These are phyloP conservation scores for Cyaniris semiargus DNA, from an alignment of 2,888 invertebrate species.

Conservation along the genomic window DNA sequence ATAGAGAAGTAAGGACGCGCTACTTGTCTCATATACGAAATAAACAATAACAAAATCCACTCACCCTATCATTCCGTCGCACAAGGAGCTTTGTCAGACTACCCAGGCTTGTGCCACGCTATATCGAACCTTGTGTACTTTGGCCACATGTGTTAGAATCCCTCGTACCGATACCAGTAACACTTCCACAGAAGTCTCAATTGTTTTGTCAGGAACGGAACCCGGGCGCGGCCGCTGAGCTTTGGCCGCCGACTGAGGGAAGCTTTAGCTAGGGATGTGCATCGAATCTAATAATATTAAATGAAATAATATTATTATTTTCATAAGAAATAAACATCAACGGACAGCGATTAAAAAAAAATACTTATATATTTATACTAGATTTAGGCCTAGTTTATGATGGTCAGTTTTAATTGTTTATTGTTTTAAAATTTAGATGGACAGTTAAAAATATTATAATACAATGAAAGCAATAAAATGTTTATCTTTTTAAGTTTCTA, in stretches of 20 bases:
- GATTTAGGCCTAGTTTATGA: no score
- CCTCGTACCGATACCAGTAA: slow-evolving; percentile 49
- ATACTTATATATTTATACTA: no score
- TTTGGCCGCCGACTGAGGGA: slow-evolving; percentile 60
- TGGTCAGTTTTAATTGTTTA: no score
- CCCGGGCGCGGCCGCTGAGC: slow-evolving; percentile 62
- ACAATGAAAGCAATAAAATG: no score
- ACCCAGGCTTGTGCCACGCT: slow-evolving; percentile 77
- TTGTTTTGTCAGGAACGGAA: slow-evolving; percentile 34
- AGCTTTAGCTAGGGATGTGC: slow-evolving; percentile 52
- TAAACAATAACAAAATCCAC: slow-evolving; percentile 44
- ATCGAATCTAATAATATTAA: slow-evolving; percentile 6
- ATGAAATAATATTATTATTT: neutral
- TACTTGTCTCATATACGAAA: slow-evolving; percentile 31
- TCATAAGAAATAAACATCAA: neutral
- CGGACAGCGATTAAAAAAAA: no score
- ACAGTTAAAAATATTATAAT: no score
- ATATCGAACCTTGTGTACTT: slow-evolving; percentile 70
- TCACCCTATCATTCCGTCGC: slow-evolving; percentile 73
- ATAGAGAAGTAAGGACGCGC: neutral
- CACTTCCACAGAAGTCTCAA: slow-evolving; percentile 48
- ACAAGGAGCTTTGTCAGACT: slow-evolving; percentile 61
- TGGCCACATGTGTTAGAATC: slow-evolving; percentile 75
- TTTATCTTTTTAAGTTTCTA: no score
- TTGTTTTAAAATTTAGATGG: no score